Evolutionary conservation across 1,140 invertebrate genomes (phyloP), one percentile per base, ranked within the genome.

Genomic region (Drosophila littoralis): DNA sequence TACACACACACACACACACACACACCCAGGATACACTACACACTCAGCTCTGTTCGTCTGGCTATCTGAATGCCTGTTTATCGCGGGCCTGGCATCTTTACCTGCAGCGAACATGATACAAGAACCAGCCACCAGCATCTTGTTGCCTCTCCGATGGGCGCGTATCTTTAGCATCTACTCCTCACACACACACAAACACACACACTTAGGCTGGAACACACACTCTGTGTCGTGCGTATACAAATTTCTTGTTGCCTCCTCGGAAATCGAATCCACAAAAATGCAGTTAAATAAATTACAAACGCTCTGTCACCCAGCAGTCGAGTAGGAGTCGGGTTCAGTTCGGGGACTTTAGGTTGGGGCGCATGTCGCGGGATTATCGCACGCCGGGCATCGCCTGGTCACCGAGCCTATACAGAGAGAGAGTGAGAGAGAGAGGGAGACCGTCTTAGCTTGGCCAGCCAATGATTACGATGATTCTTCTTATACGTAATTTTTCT

Each of bases 271-370:
- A 88, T 80, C 84, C 84, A 88, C 84, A 88, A 88, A 88, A 88
- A 89, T 88, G 84, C 84, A 89, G 84, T 88, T 88, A 88, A 88
- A 88, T 88, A 88, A 88, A 88, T 88, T 88, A 88, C 84, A 83
- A 89, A 89, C 84, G 84, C 84, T 88, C 85, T 89, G 84, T 88
- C 84, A 88, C 84, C 84, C 84, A 89, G 77, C 70, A 75, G 72
- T 68, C 72, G 82, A 74, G 74, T 48, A 57, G 57, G 50, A 38
- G 54, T 67, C 66, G 57, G 57, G 32, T n/a, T 33, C 40, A 38
- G 46, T 43, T 15, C 22, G 28, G 35, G 4, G 40, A 52, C 43
- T 67, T 8, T 54, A 52, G 42, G 57, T 69, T 78, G 65, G 54
- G 68, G 81, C 73, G 70, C 84, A 88, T 88, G 84, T 89, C 80